Base-by-base conservation (phyloP, 1,140 invertebrate species). In the Dreissena polymorpha region DNA sequence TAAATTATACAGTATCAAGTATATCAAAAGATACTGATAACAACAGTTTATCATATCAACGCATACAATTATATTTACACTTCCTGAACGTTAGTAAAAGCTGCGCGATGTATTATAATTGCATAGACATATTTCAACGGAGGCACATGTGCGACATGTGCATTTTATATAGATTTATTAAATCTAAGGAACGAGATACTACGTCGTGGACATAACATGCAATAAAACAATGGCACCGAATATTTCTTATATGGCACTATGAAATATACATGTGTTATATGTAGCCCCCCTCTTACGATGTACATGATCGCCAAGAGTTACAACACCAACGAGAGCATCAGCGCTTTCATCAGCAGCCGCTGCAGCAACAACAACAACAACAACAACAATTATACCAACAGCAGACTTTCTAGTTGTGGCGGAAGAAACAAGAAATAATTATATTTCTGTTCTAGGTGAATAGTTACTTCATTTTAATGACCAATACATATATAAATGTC, bases 161-260 rank as follows among this genome's bases (percentile, higher is more conserved):
- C 39, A 68, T 25, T 6, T 12, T 39, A 39, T 39, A 39, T 7
- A 3, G 16, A 25, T 10, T 25, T 68, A 25, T 14, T 53, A 72
- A 53, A 14, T 23, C 23, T 8, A 0, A n/a, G 27, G 7, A 65
- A 53, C 90, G 76, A 76, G 75, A 51, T 73, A 85, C n/a, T n/a
- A n/a, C n/a, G n/a, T n/a, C n/a, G n/a, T n/a, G n/a, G n/a, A n/a
- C n/a, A n/a, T n/a, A n/a, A n/a, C n/a, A n/a, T n/a, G n/a, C n/a
- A 49, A 86, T 88, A 69, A 77, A 88, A 25, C 70, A 83, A 25
- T 69, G 82, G 50, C 72, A 67, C 25, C 74, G 80, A 10, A 68
- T 67, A 16, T 55, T 75, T 29, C 80, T 67, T 50, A 65, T 60
- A 21, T 65, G 72, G 21, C 75, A 84, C 60, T 70, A 79, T 29